phyloP scores from a whole-genome alignment of 64 coral and sea anemone species.

The Exaiptasia diaphana region DNA sequence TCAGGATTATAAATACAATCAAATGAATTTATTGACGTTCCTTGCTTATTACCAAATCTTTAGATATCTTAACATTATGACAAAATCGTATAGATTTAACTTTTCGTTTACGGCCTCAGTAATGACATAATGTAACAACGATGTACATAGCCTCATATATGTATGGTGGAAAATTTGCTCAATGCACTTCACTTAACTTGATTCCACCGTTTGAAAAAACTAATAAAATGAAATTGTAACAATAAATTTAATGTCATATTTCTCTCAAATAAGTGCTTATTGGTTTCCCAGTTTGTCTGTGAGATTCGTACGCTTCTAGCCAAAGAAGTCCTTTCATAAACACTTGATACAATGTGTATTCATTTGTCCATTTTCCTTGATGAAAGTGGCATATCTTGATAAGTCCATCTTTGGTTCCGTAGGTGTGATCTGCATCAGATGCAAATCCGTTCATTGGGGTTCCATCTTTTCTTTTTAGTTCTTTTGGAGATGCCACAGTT shows the following conservation, averaged over 20 bases:
- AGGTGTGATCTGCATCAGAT: conserved; percentile 7
- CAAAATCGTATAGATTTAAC: no score
- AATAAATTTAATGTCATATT: conserved; percentile 13
- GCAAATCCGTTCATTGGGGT: not conserved
- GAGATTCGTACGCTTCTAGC: conserved; percentile 70
- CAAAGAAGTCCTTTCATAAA: conserved; percentile 74
- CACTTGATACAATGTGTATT: conserved; percentile 62
- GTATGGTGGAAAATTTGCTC: no score
- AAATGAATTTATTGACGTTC: no score
- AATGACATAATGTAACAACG: no score
- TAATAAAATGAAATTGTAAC: no score
- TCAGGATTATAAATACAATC: no score
- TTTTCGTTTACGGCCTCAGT: no score
- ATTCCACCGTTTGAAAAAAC: no score
- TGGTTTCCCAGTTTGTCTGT: conserved; percentile 44
- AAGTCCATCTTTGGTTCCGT: conserved; percentile 7
- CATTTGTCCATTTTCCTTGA: not conserved
- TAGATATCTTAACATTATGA: no score
- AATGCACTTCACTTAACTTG: no score
- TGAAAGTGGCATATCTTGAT: conserved; percentile 61
- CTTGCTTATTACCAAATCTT: no score
- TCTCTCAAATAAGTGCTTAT: conserved; percentile 52
- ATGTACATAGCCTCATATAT: no score
- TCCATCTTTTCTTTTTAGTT: not conserved
- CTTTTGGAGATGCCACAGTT: conserved; percentile 30